Conservation (phyloP, 2,888 invertebrate genomes). For the Patella depressa region DNA sequence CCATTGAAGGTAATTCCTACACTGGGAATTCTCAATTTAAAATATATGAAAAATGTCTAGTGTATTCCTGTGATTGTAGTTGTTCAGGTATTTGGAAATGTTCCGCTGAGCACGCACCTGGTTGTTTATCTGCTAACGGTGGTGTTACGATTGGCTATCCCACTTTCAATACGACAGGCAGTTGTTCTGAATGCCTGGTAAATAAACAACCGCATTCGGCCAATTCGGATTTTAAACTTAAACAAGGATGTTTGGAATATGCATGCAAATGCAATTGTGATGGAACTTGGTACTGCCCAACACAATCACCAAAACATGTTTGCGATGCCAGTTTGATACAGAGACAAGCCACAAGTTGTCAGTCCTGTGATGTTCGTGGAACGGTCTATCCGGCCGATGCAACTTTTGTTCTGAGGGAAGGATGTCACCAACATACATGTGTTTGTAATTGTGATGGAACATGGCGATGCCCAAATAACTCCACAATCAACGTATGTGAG, state of each 20-base stretch:
- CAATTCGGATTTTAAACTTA: constrained; percentile 38
- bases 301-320: constrained; percentile 34
- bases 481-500: constrained; percentile 41
- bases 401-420: constrained; percentile 48
- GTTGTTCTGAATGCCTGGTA: constrained; percentile 50
- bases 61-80: constrained; percentile 52
- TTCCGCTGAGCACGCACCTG: constrained; percentile 33
- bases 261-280: constrained; percentile 57
- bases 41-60: constrained; percentile 44
- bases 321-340: constrained; percentile 29
- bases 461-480: constrained; percentile 51
- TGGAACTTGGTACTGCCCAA: constrained; percentile 50
- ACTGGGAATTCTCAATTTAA: constrained; percentile 43
- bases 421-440: constrained; percentile 52
- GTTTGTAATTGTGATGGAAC: constrained; percentile 53
- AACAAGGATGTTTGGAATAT: constrained; percentile 40
- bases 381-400: constrained; percentile 36
- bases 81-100: constrained; percentile 54
- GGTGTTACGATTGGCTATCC: constrained; percentile 29
- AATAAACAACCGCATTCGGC: constrained; percentile 43
- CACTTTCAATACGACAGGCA: constrained; percentile 16
- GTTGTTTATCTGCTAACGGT: constrained; percentile 26
- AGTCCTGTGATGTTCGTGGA: constrained; percentile 31
- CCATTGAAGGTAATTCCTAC: constrained; percentile 33
- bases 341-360: constrained; percentile 19